These are phyloP conservation scores for Xiphophorus couchianus DNA, from an alignment of 2,113 vertebrate genomes.

Conservation along the genomic window DNA sequence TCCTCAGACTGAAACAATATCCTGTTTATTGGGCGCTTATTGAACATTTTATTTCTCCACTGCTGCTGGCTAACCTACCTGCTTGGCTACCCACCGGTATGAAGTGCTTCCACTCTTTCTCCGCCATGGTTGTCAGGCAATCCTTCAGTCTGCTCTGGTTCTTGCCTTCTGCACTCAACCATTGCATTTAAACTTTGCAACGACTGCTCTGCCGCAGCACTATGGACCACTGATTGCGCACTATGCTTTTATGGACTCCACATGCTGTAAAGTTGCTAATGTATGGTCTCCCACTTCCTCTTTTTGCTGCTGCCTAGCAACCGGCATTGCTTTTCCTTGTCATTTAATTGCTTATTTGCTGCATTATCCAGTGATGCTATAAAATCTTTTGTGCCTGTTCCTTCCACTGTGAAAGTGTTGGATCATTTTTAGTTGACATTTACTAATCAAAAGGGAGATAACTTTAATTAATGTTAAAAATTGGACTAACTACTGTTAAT, in stretches of 20 bases:
- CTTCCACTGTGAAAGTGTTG: background rate
- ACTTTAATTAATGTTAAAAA: background rate
- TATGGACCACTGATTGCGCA: conserved; percentile 7
- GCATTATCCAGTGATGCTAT: background rate
- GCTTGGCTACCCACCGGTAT: background rate
- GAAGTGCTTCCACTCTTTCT: background rate
- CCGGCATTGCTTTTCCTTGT: background rate
- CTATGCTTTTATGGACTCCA: conserved; percentile 2
- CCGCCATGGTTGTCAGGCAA: background rate
- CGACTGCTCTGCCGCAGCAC: background rate
- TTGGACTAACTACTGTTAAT: too few relatives aligned
- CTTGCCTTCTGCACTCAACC: background rate
- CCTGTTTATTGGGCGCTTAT: background rate
- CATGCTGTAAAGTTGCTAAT: conserved; percentile 2
- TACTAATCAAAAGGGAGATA: background rate
- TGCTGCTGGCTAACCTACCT: background rate
- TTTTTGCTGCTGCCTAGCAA: conserved; percentile 14
- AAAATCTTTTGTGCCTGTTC: background rate
- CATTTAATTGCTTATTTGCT: background rate
- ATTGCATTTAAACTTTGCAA: conserved; percentile 6
- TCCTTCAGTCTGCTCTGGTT: background rate
- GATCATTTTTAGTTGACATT: background rate
- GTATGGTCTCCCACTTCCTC: conserved; percentile 3
- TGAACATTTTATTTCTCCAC: background rate
- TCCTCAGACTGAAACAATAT: background rate